A percentile compares a stretch with the other conserved stretches of the same genome.
These are phyloP conservation scores for Tipula vernalis DNA, from an alignment of 2,888 invertebrate genomes.

Conservation along the genomic window DNA sequence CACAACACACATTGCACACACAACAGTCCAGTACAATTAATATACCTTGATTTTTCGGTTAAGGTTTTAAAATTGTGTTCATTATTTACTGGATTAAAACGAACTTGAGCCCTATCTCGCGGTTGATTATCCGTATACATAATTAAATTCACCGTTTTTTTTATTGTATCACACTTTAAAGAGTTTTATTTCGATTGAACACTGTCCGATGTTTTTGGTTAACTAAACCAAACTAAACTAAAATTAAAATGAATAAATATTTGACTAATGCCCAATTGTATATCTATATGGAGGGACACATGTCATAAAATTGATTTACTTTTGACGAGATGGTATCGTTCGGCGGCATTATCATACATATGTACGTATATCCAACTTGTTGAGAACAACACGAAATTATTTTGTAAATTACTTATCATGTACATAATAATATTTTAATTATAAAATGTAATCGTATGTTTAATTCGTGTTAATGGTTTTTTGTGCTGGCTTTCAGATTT, in stretches of 20 bases:
- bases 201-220: background rate
- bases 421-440: background rate
- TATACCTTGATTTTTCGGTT: background rate
- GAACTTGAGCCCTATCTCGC: background rate
- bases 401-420: background rate
- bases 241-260: background rate
- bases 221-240: background rate
- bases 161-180: background rate
- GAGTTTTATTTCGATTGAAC: background rate
- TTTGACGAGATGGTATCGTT: background rate
- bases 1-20: too few species aligned
- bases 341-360: background rate
- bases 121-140: background rate
- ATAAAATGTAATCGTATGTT: background rate
- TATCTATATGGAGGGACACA: background rate
- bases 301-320: background rate
- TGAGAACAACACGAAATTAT: background rate
- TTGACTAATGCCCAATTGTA: background rate
- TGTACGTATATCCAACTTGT: background rate
- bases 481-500: background rate
- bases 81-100: background rate
- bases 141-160: background rate
- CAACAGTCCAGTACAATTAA: too few species aligned
- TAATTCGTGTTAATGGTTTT: background rate
- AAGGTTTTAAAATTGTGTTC: background rate